phyloP scores from a whole-genome alignment of 2,888 invertebrate genomes.

The Gymnosoma rotundatum region DNA sequence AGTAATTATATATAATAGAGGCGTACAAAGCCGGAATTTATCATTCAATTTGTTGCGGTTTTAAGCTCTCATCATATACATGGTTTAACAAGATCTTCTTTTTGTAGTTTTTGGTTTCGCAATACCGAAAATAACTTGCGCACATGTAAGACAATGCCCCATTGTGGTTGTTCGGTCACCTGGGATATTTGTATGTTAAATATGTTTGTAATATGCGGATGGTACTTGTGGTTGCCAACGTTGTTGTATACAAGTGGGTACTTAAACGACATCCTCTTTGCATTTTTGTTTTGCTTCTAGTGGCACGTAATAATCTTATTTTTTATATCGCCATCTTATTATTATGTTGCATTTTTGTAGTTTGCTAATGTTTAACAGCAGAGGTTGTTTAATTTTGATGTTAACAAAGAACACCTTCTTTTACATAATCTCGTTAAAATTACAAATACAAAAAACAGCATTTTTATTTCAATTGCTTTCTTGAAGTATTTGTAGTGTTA shows the following conservation, averaged over 20 bases:
- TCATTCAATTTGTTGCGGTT: too few species aligned
- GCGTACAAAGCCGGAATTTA: too few species aligned
- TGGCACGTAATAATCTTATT: conserved; percentile 30
- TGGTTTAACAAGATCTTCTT: too few species aligned
- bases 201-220: conserved; percentile 2
- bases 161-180: background rate
- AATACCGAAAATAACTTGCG: too few species aligned
- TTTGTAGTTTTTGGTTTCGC: too few species aligned
- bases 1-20: too few species aligned
- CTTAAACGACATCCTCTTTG: conserved; percentile 20
- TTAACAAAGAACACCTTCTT: background rate
- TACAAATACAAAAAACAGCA: too few species aligned
- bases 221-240: conserved; percentile 29
- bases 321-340: conserved; percentile 18
- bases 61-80: too few species aligned
- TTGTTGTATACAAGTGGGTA: conserved; percentile 29
- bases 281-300: conserved; percentile 40
- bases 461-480: too few species aligned
- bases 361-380: conserved; percentile 1
- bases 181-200: background rate
- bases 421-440: background rate
- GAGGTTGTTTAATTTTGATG: too few species aligned
- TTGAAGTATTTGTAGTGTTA: too few species aligned
- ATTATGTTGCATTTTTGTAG: conserved; percentile 21
- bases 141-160: too few species aligned